Conservation (phyloP, 2,888 invertebrate species). For the Drosophila ezoana region DNA sequence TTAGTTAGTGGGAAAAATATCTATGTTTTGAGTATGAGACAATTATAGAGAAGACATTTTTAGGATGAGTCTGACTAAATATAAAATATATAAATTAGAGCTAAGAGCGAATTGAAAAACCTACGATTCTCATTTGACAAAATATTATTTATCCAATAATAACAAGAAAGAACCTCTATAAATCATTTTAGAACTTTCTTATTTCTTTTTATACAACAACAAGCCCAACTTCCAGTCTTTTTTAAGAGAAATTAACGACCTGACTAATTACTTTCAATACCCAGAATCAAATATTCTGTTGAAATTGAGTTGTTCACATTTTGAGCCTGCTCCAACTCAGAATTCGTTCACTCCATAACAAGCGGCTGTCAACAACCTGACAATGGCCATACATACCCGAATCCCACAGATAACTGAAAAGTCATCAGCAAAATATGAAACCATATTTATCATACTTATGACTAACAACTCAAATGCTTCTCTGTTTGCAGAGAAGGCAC, state of each 20-base stretch:
- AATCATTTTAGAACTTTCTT: too few relatives aligned
- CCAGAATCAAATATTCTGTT: not conserved
- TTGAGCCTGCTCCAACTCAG: not conserved
- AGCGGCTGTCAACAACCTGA: constrained; percentile 44
- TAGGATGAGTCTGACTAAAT: not conserved
- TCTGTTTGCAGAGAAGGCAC: constrained; percentile 18
- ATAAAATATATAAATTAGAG: not conserved
- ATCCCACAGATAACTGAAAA: constrained; percentile 13
- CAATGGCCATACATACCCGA: constrained; percentile 12
- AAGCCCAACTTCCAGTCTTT: too few relatives aligned
- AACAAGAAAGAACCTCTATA: too few relatives aligned
- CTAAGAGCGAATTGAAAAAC: not conserved
- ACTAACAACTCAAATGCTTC: constrained; percentile 31
- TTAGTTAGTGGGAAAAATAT: constrained; percentile 1
- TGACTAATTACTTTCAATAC: constrained; percentile 3
- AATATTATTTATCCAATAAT: too few relatives aligned
- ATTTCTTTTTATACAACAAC: not conserved
- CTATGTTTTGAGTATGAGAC: not conserved
- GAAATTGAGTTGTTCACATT: constrained; percentile 7
- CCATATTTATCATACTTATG: constrained; percentile 54
- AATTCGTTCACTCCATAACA: not conserved
- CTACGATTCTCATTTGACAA: too few relatives aligned
- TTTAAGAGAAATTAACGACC: not conserved
- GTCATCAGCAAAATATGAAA: constrained; percentile 27
- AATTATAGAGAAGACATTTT: not conserved